A percentile compares a stretch with the other conserved stretches of the same genome.
phyloP scores from a whole-genome alignment of 2,888 invertebrate species.

The Corythucha ciliata region DNA sequence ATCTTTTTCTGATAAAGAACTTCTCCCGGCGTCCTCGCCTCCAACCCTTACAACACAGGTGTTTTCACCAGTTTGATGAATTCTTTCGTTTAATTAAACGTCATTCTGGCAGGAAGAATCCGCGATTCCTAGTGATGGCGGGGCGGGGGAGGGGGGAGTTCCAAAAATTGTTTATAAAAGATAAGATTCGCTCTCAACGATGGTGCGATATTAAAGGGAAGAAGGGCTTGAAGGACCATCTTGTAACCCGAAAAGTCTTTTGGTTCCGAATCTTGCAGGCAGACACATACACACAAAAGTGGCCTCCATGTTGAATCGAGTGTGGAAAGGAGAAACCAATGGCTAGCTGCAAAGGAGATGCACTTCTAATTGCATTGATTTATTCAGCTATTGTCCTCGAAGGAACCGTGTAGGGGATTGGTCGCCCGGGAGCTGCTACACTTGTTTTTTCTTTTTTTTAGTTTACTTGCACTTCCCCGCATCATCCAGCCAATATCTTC shows the following conservation, averaged over 20 bases:
- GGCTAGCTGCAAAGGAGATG: conserved; percentile 20
- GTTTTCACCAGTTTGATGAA: conserved; percentile 23
- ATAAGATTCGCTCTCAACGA: too few species aligned
- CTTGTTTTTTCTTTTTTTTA: conserved; percentile 37
- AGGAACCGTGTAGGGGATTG: conserved; percentile 22
- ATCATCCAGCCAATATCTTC: conserved; percentile 8
- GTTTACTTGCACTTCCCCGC: conserved; percentile 24
- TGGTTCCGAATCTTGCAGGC: too few species aligned
- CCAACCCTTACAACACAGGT: background rate
- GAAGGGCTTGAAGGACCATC: too few species aligned
- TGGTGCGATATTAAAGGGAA: too few species aligned
- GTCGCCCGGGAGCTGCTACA: conserved; percentile 20
- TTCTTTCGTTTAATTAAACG: conserved; percentile 26
- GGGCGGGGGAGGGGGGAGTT: too few species aligned
- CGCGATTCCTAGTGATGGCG: too few species aligned
- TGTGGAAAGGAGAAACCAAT: conserved; percentile 19
- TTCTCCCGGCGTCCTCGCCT: background rate
- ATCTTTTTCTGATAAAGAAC: too few species aligned
- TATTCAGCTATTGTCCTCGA: conserved; percentile 79
- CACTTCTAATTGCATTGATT: conserved; percentile 80
- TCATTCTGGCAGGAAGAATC: conserved; percentile 16
- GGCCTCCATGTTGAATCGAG: background rate
- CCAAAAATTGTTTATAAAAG: too few species aligned
- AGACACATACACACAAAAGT: background rate
- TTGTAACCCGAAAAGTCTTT: too few species aligned